Conservation (phyloP, 2,113 vertebrate genomes). For the Daboia siamensis region DNA sequence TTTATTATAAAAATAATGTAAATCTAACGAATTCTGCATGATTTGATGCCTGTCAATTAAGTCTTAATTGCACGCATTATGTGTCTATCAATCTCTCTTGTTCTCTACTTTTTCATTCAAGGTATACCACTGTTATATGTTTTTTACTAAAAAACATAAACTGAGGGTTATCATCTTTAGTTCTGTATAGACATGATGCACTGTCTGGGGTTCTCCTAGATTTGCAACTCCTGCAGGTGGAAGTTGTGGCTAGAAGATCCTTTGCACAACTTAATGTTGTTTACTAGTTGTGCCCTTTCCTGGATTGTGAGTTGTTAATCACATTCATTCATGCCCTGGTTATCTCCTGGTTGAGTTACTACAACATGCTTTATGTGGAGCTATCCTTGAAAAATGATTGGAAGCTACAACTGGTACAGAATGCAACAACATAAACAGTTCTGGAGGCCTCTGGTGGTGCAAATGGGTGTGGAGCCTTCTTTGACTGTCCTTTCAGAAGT, state of each 20-base stretch:
- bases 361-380: not conserved
- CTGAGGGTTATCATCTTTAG: not conserved
- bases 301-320: not conserved
- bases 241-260: not conserved
- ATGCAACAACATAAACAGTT: not conserved
- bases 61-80: not conserved
- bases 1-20: not conserved
- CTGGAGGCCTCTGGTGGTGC: not conserved
- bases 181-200: not conserved
- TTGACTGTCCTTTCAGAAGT: too few relatives aligned
- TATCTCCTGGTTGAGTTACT: not conserved
- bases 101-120: not conserved
- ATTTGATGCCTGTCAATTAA: not conserved
- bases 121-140: not conserved
- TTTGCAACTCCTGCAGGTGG: not conserved
- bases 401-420: not conserved
- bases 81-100: not conserved
- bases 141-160: not conserved
- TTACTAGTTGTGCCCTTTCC: not conserved
- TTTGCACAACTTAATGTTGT: not conserved
- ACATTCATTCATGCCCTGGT: not conserved
- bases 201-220: not conserved
- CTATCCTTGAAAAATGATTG: not conserved
- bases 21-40: not conserved
- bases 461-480: too few relatives aligned